phyloP scores from a whole-genome alignment of 2,113 vertebrate species.

The Acrocephalus kingi region DNA sequence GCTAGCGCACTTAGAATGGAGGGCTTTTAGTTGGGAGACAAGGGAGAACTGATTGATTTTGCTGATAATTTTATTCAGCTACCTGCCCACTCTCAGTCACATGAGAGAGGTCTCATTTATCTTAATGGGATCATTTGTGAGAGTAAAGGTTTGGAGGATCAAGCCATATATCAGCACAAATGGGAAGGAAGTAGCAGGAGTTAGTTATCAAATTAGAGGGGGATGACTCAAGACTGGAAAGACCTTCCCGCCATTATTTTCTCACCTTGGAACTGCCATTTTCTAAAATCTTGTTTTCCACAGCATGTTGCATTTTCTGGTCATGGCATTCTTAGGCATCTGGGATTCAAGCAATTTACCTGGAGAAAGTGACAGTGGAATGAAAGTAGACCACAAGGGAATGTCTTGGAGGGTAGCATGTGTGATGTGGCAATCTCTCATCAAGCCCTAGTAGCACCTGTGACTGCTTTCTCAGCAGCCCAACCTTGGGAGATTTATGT shows the following conservation, averaged over 20 bases:
- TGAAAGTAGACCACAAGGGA: background rate
- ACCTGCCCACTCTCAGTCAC: constrained; percentile 16
- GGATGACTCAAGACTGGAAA: background rate
- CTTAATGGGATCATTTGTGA: constrained; percentile 12
- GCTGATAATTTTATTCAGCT: constrained; percentile 15
- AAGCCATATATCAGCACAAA: background rate
- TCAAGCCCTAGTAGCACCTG: background rate
- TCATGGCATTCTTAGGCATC: background rate
- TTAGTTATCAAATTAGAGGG: background rate
- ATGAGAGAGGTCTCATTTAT: constrained; percentile 24
- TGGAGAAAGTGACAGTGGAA: background rate
- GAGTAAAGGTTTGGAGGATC: constrained; percentile 25
- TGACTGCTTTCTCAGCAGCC: background rate
- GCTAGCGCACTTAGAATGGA: background rate
- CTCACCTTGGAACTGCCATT: background rate
- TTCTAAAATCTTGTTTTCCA: background rate
- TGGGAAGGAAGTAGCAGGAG: background rate
- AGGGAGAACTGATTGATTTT: constrained; percentile 28
- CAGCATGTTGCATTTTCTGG: background rate
- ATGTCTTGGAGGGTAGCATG: background rate
- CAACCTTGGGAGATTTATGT: background rate
- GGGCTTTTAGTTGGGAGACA: background rate
- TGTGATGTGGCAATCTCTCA: background rate
- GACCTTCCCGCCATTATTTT: background rate
- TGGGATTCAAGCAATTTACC: background rate